These are phyloP conservation scores for Drosophila subsilvestris DNA, from an alignment of 2,888 invertebrate genomes.

Conservation along the genomic window DNA sequence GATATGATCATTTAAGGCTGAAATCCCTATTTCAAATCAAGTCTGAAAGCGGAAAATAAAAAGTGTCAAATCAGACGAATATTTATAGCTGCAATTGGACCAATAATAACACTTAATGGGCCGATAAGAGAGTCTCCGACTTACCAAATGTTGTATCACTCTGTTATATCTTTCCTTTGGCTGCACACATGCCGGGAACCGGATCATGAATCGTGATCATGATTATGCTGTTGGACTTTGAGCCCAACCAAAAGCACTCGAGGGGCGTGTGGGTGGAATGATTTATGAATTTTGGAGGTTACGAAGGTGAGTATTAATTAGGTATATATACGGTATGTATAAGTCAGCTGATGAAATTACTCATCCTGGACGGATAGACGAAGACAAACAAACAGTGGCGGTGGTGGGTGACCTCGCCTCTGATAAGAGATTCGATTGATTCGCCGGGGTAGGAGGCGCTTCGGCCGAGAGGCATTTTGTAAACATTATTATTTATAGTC, in stretches of 20 bases:
- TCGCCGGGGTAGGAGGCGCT: neutral
- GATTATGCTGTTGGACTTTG: constrained; percentile 29
- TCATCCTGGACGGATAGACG: constrained; percentile 27
- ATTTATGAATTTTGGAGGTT: constrained; percentile 19
- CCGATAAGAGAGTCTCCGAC: no score
- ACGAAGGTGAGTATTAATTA: constrained; percentile 13
- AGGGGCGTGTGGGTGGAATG: constrained; percentile 30
- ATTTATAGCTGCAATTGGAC: no score
- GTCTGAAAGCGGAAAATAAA: no score
- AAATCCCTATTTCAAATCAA: no score
- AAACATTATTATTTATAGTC: constrained; percentile 59
- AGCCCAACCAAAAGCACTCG: constrained; percentile 19
- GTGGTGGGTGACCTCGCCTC: constrained; percentile 43
- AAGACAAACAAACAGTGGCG: constrained; percentile 40
- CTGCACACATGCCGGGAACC: neutral
- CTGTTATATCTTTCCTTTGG: no score
- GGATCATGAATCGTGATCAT: constrained; percentile 6
- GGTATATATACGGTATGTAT: neutral
- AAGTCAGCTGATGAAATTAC: constrained; percentile 39
- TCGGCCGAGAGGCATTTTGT: constrained; percentile 16
- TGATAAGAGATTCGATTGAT: constrained; percentile 26
- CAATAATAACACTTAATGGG: no score
- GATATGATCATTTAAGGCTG: no score
- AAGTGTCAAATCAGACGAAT: no score
- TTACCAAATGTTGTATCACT: no score